Conservation (phyloP, 1,140 invertebrate species). For the Drosophila arawakana region DNA sequence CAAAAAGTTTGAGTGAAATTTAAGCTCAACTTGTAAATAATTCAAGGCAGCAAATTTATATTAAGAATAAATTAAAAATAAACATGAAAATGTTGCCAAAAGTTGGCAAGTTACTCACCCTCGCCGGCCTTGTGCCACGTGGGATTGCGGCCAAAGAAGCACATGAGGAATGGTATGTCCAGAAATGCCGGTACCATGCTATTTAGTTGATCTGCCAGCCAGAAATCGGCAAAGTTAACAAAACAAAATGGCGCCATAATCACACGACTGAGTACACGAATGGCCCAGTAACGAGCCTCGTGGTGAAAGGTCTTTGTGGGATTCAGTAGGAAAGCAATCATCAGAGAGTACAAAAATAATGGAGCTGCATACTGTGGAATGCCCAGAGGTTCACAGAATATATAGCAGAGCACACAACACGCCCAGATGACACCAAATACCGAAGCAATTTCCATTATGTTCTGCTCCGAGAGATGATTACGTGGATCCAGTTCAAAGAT, state of each 20-base stretch:
- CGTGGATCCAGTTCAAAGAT: conserved; percentile 97
- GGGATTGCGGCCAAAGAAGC: conserved; percentile 91
- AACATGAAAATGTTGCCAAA: no score
- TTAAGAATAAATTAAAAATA: neutral
- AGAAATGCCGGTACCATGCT: conserved; percentile 95
- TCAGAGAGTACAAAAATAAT: conserved; percentile 88
- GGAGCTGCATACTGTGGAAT: conserved; percentile 93
- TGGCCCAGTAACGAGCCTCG: conserved; percentile 89
- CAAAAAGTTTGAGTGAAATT: neutral
- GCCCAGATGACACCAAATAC: conserved; percentile 95
- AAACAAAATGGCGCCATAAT: conserved; percentile 96
- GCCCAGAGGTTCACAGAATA: conserved; percentile 90
- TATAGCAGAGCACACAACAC: conserved; percentile 87
- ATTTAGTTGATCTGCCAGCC: conserved; percentile 99
- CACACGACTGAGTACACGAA: conserved; percentile 88
- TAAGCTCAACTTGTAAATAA: neutral
- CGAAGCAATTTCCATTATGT: conserved; percentile 94
- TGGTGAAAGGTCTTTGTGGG: conserved; percentile 92
- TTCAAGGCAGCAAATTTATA: neutral
- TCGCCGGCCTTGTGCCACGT: conserved; percentile 88
- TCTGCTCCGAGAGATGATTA: conserved; percentile 94
- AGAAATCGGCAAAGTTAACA: conserved; percentile 99
- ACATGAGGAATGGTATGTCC: conserved; percentile 97
- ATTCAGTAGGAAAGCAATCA: conserved; percentile 92
- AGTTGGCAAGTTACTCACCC: conserved; percentile 83